A percentile compares a stretch with the other conserved stretches of the same genome.
Conservation (phyloP, 2,888 invertebrate species). For the Eupithecia subumbrata region DNA sequence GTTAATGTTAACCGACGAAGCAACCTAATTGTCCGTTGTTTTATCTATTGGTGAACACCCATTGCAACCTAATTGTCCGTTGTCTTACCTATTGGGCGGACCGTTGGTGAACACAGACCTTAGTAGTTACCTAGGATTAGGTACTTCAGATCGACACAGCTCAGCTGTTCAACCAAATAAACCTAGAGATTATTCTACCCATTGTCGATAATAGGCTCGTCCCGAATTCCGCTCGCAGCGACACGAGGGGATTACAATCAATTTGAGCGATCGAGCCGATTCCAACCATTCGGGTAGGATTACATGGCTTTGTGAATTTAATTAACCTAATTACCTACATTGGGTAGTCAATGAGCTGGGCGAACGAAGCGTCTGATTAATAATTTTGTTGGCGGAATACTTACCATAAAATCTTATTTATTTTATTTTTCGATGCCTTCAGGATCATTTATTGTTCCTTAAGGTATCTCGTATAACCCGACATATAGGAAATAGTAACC, state of each 20-base stretch:
- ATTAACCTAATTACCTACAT: slow-evolving; percentile 34
- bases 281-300: slow-evolving; percentile 44
- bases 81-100: no score
- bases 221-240: slow-evolving; percentile 34
- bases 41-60: no score
- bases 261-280: slow-evolving; percentile 54
- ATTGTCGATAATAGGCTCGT: slow-evolving; percentile 56
- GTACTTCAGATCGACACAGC: neutral
- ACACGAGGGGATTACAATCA: slow-evolving; percentile 56
- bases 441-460: neutral
- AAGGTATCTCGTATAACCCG: neutral
- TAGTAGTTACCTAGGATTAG: neutral
- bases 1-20: no score
- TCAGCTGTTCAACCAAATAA: neutral
- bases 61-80: no score
- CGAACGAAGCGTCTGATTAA: slow-evolving; percentile 7
- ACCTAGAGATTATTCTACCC: slow-evolving; percentile 41
- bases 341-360: slow-evolving; percentile 13
- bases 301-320: slow-evolving; percentile 45
- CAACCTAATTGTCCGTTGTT: no score
- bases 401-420: neutral
- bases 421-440: neutral
- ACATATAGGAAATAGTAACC: neutral
- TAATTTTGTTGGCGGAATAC: neutral
- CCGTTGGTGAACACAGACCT: no score